These are phyloP conservation scores for Omphaloscelis lunosa DNA, from an alignment of 2,888 invertebrate species.

Conservation along the genomic window DNA sequence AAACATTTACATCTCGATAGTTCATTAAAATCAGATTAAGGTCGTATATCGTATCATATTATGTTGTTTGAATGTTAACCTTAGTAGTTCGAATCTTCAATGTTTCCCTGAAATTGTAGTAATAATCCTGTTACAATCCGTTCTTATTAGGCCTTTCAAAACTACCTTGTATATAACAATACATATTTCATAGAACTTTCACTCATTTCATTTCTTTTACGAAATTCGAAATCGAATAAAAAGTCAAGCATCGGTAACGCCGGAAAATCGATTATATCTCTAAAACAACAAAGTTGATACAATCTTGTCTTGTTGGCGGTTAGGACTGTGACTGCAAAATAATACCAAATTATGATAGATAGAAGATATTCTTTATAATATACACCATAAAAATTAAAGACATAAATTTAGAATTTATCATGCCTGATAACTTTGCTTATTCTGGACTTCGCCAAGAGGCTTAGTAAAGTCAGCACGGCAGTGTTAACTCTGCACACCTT, in stretches of 20 bases:
- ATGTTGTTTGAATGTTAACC: neutral
- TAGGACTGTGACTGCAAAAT: slow-evolving; percentile 23
- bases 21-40: neutral
- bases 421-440: slow-evolving; percentile 35
- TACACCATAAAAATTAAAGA: too few species aligned
- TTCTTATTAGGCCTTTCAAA: neutral
- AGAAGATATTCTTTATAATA: too few species aligned
- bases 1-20: neutral
- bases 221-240: neutral
- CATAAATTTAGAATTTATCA: too few species aligned
- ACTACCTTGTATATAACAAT: neutral
- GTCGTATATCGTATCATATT: neutral
- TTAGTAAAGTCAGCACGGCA: slow-evolving; percentile 44
- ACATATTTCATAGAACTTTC: slow-evolving; percentile 2
- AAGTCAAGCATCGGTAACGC: neutral
- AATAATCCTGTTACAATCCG: neutral
- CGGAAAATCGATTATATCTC: neutral
- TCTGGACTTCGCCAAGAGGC: slow-evolving; percentile 36
- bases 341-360: too few species aligned
- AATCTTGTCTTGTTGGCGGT: slow-evolving; percentile 22
- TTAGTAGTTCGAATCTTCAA: too few species aligned
- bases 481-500: slow-evolving; percentile 41
- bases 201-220: neutral
- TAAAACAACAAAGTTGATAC: neutral
- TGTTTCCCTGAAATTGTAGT: neutral